These are phyloP conservation scores for Motacilla tschutschensis DNA, from an alignment of 2,113 vertebrate genomes.

Conservation along the genomic window DNA sequence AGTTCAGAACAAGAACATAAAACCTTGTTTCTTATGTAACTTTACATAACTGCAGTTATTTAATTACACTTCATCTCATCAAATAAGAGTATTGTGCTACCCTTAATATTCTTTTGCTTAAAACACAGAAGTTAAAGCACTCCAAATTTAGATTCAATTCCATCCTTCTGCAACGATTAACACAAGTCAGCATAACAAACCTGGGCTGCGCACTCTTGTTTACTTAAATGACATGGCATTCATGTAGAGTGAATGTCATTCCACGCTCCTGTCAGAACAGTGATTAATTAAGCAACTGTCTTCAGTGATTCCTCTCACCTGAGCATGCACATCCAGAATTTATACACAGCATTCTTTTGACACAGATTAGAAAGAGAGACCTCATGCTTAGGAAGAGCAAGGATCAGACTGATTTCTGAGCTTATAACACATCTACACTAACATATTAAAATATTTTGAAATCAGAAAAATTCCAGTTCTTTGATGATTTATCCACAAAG, in stretches of 20 bases:
- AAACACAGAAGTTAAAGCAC: background rate
- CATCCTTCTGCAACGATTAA: background rate
- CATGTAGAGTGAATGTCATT: background rate
- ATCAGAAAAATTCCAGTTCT: background rate
- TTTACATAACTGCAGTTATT: background rate
- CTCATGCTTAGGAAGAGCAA: background rate
- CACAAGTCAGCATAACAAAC: background rate
- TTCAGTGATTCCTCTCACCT: conserved; percentile 2
- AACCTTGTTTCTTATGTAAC: conserved; percentile 2
- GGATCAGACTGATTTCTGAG: background rate
- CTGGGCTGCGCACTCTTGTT: background rate
- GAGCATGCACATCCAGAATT: background rate
- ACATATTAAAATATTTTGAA: background rate
- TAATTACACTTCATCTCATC: background rate
- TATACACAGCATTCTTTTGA: background rate
- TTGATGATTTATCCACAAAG: background rate
- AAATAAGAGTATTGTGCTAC: background rate
- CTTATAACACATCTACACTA: background rate
- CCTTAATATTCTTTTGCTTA: background rate
- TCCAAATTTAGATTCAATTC: background rate
- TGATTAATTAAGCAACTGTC: conserved; percentile 25
- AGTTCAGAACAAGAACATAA: background rate
- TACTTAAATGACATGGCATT: background rate
- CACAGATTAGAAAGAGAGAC: background rate
- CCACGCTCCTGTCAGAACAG: background rate